A percentile compares a stretch with the other conserved stretches of the same genome.
Conservation (phyloP, 2,797 vertebrate genomes). For the Pachyuromys duprasi region DNA sequence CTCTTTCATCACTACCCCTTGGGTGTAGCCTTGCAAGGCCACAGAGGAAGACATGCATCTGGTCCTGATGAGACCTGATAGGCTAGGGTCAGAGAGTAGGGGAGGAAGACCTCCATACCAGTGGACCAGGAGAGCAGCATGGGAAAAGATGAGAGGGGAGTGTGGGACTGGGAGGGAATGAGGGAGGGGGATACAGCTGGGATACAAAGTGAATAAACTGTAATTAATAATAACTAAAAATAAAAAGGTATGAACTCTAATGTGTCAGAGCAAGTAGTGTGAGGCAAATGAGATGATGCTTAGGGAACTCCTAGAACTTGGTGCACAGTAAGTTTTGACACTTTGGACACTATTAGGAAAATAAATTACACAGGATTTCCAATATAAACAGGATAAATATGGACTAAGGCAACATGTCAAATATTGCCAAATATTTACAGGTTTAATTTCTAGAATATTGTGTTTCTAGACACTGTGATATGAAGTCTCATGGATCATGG, state of each 20-base stretch:
- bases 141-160: too few species aligned
- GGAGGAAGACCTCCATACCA: too few species aligned
- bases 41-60: too few species aligned
- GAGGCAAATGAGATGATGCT: neutral
- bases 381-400: neutral
- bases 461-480: neutral
- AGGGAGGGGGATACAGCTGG: too few species aligned
- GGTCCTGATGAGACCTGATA: too few species aligned
- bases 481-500: neutral
- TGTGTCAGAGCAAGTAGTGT: neutral
- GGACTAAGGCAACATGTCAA: neutral
- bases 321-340: neutral
- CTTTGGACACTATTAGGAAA: neutral
- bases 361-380: neutral
- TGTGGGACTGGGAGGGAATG: too few species aligned
- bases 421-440: neutral
- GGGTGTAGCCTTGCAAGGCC: too few species aligned
- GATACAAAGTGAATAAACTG: too few species aligned
- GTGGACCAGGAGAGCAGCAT: too few species aligned
- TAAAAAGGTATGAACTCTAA: neutral
- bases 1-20: too few species aligned
- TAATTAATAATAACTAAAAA: too few species aligned
- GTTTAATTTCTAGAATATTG: neutral
- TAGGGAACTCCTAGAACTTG: neutral
- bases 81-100: too few species aligned